Evolutionary conservation across 1,140 invertebrate species (phyloP), one percentile per base, ranked within the genome.

Genomic region (Archivesica marissinica): DNA sequence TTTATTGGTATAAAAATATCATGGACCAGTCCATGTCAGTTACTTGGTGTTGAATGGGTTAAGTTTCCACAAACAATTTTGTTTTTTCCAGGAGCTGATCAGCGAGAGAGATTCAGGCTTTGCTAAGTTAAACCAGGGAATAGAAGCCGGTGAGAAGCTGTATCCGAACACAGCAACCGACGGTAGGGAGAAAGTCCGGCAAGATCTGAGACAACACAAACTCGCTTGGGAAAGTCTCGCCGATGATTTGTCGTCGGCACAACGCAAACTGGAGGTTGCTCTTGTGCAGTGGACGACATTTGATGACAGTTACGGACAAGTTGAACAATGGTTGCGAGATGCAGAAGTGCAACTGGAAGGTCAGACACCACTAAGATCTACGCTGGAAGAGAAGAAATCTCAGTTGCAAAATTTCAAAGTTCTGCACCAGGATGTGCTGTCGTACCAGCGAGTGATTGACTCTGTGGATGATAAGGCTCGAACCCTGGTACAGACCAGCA

Each of bases 61-160:
- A n/a, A n/a, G n/a, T n/a, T n/a, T n/a, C n/a, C n/a, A n/a, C n/a
- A n/a, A n/a, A n/a, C n/a, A n/a, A n/a, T 59, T 75, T 70, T 54
- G n/a, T 56, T 20, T 28, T 78, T 72, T 86, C 13, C 77, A 97
- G 89, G 97, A 97, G 79, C 93, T 99, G 17, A 90, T 98, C 6
- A 95, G 95, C n/a, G 96, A 97, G 89, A 96, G 97, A 90, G 95
- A 97, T 17, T 96, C 96, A 66, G 96, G 97, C 1, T 96, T 96
- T 0, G 95, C 96, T 35, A 94, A 98, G 20, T 94, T 99, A 0
- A 98, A 98, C 90, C 96, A 96, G 86, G 97, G 97, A 4, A 95
- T 97, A 17, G 98, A 99, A 92, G 93, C 96, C 74, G 98, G 98
- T 54, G 98, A 99, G 92, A 97, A 97, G 91, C 94, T 98, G 35